Evolutionary conservation across 2,797 vertebrate genomes (phyloP), one percentile per base, ranked within the genome.

Genomic region (Trematomus bernacchii): DNA sequence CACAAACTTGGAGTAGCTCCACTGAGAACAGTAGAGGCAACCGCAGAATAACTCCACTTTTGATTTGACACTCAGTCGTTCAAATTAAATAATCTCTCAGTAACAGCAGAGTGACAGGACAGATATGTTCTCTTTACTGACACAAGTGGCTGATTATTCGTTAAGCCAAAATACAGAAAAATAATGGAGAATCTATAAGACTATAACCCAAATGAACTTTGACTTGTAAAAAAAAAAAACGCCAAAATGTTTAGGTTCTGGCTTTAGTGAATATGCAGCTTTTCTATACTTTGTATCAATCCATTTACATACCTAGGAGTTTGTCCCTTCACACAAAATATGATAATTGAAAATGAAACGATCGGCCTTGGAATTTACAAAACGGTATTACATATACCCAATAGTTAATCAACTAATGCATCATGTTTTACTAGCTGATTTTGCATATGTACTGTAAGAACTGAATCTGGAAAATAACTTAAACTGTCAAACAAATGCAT

Each of bases 41-140:
- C 66, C 27, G 1, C 57, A 67, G 57, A 43, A 52, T 64, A 79
- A 80, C 58, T 79, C 40, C 1, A 59, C 33, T 77, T 70, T 61
- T 71, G 53, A 69, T 71, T 64, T 48, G 61, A 40, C 73, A 69
- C 47, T 52, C 5, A 61, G 48, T 55, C 21, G 2, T 14, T 59
- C 19, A 59, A 75, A 75, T 60, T 54, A 47, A 75, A 74, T 61
- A 33, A 60, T 70, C 48, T 74, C 37, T 71, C 15, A 40, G 48
- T 16, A 43, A 42, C 5, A 19, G 47, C 46, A 16, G 23, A 40
- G 37, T 10, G 13, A 33, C 33, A 33, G 33, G 33, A 33, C 6
- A 2, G 33, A 33, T 33, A 8, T 9, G 19, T 27, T n/a, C 10
- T 48, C 4, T n/a, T 0, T 15, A 11, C 16, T 13, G 5, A 42